Base-by-base conservation (phyloP, 2,797 vertebrate species). In the Danio albolineatus region DNA sequence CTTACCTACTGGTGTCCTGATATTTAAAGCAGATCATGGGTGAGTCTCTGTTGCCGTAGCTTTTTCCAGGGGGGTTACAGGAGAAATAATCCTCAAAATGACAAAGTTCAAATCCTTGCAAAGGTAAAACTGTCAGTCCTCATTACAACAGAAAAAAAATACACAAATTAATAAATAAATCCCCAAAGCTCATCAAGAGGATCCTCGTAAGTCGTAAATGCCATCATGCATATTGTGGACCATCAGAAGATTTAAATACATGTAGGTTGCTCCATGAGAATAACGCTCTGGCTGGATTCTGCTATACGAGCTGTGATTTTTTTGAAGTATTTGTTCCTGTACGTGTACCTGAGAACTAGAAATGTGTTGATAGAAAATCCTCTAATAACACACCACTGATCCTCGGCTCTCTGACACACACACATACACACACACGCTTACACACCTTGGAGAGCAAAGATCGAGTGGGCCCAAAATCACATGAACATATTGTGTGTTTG, bases 401-500 rank as follows among this genome's bases (percentile, higher is more conserved):
- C 72, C 72, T 62, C 51, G 65, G 69, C 60, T 76, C 67, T 62
- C 64, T 12, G 28, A 28, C 66, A 28, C 56, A 73, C 7, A 56
- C 77, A 51, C 10, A 13, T 48, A 51, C 48, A 13, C 8, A 13
- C 48, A 13, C 48, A 51, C 4, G 54, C 48, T 46, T 48, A 43
- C 74, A 66, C 8, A 49, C 78, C 38, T 56, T 59, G 53, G 73
- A 76, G 75, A 61, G 71, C 49, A 75, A 73, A 54, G 61, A 73
- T 79, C 38, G 48, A 81, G 72, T 73, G 73, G 76, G 80, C 84
- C 76, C 74, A 74, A 76, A 83, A 83, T 76, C 71, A 77, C 66
- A 76, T 85, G 82, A 85, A 85, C 84, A 85, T 85, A 85, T 85
- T 85, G 81, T 81, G 82, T 76, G 76, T 81, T 79, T 72, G 54